These are phyloP conservation scores for Lysandra bellargus DNA, from an alignment of 2,888 invertebrate genomes.

Conservation along the genomic window DNA sequence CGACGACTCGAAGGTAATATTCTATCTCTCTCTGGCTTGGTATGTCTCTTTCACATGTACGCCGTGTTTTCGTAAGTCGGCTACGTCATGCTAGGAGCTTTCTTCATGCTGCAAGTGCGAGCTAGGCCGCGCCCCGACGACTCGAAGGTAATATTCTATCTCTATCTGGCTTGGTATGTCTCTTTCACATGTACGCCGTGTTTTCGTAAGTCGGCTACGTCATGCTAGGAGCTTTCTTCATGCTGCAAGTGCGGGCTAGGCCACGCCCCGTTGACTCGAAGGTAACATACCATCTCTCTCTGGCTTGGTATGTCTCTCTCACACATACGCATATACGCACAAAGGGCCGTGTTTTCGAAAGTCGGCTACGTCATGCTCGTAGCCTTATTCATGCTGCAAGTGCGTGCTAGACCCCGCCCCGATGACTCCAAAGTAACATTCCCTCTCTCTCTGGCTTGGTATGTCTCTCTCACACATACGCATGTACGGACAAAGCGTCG, in stretches of 20 bases:
- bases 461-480: no score
- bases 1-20: slow-evolving; percentile 25
- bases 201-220: slow-evolving; percentile 91
- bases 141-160: background rate
- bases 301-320: no score
- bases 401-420: slow-evolving; percentile 53
- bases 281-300: background rate
- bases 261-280: slow-evolving; percentile 33
- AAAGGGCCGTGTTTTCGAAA: slow-evolving; percentile 85
- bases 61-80: slow-evolving; percentile 89
- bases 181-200: no score
- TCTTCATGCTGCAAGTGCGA: slow-evolving; percentile 85
- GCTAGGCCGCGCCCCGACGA: slow-evolving; percentile 42
- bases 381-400: slow-evolving; percentile 85
- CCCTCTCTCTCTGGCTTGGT: no score
- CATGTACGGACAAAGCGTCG: slow-evolving; percentile 59
- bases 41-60: no score
- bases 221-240: slow-evolving; percentile 87
- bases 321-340: no score
- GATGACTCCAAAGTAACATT: slow-evolving; percentile 24
- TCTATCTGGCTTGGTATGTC: background rate
- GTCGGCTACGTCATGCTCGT: slow-evolving; percentile 90
- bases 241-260: slow-evolving; percentile 80
- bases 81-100: slow-evolving; percentile 87
- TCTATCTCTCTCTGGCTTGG: background rate